Percentiles rank a stretch among this genome's conserved stretches.
Conservation (phyloP, 2,888 invertebrate species). For the Cephus sareptanus region DNA sequence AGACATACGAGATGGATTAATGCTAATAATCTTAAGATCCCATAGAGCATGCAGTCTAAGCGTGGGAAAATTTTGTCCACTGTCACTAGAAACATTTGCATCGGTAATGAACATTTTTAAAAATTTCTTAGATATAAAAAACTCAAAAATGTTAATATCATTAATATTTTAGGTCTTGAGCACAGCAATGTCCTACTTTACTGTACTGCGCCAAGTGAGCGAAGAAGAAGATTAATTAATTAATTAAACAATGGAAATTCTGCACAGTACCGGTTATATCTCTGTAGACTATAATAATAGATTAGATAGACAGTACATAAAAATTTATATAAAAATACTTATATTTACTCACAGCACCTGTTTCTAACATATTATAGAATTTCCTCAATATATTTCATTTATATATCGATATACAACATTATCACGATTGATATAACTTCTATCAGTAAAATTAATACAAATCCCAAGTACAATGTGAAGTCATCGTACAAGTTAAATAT, state of each 20-base stretch:
- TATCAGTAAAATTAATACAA: too few relatives aligned
- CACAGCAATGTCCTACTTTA: slow-evolving; percentile 33
- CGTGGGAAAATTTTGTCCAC: background rate
- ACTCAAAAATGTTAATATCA: background rate
- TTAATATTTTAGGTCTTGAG: slow-evolving; percentile 25
- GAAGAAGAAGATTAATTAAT: slow-evolving; percentile 9
- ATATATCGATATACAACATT: background rate
- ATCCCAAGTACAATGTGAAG: too few relatives aligned
- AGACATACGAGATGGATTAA: background rate
- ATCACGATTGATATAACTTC: background rate
- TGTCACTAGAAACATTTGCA: background rate
- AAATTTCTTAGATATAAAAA: background rate
- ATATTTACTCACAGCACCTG: background rate
- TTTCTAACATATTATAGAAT: background rate
- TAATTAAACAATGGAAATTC: background rate
- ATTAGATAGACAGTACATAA: too few relatives aligned
- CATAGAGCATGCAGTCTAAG: background rate
- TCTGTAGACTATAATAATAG: background rate
- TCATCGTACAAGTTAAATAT: too few relatives aligned
- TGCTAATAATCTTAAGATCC: background rate
- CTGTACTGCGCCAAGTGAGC: slow-evolving; percentile 31
- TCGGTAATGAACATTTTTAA: background rate
- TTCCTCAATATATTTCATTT: background rate
- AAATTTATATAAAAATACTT: background rate
- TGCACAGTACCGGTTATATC: background rate